Base-by-base conservation (phyloP, 2,113 vertebrate species). In the Axis porcinus region DNA sequence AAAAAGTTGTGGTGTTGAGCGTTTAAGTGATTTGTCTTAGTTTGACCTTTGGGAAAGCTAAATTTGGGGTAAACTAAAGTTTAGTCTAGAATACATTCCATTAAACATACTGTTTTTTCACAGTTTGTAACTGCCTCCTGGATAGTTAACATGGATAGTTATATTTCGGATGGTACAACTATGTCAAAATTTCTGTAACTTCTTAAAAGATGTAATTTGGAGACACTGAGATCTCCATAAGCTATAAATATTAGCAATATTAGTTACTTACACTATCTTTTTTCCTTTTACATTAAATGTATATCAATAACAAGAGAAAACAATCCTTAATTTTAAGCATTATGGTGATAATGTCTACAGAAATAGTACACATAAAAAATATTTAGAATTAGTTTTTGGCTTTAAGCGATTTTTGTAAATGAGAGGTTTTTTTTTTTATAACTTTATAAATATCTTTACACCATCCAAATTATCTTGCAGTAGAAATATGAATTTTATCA, bases 401-500 rank as follows among this genome's bases (percentile, higher is more conserved):
- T 95, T 78, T 87, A 94, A 83, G 90, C 21, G 4, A 89, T 95
- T 57, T 96, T 97, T 36, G 57, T 70, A 95, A 96, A 97, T 94
- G 79, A 97, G 74, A 76, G 15, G n/a, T n/a, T n/a, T 36, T 57
- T 89, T 86, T 64, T 89, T 76, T 95, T 54, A 95, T 55, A 96
- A 96, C 30, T 97, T 89, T 94, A 55, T 96, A 95, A 78, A 91
- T 94, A 82, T 89, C 52, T 97, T 81, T 60, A 93, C 36, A 91
- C 70, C 21, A 95, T 86, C 33, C 54, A 93, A 95, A 96, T 97
- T 88, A 96, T 94, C 93, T 96, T 97, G 47, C 83, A 76, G 52
- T 95, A 84, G 84, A 89, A 87, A 43, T 97, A 78, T 82, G 57
- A 86, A 93, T 96, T 96, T 96, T 97, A 97, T 96, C 93, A 89